Conservation (phyloP, 2,797 vertebrate genomes). For the Nannoperca australis region DNA sequence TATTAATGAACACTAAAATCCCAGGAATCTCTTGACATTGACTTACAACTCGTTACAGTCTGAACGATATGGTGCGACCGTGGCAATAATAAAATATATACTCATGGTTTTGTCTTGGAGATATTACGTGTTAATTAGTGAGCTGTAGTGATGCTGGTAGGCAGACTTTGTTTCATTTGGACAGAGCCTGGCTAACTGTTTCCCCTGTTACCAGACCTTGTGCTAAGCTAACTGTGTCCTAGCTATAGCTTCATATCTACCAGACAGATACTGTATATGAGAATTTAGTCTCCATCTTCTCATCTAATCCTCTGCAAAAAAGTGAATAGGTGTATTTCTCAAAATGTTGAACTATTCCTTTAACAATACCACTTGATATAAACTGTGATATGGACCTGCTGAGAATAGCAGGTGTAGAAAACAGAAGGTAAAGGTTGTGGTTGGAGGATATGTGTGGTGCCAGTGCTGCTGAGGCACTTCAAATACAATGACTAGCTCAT, state of each 20-base stretch:
- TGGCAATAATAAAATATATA: background rate
- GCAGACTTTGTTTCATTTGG: background rate
- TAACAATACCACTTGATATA: background rate
- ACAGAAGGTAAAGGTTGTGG: background rate
- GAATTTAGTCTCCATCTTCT: background rate
- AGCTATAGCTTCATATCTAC: background rate
- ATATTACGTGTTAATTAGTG: background rate
- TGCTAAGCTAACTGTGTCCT: background rate
- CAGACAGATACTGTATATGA: background rate
- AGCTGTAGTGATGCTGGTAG: no score
- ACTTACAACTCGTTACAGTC: background rate
- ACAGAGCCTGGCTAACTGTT: background rate
- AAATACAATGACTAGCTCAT: conserved; percentile 6
- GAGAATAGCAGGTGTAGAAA: conserved; percentile 1
- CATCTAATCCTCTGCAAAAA: background rate
- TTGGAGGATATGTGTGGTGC: background rate
- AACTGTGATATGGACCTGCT: background rate
- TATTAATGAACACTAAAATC: background rate
- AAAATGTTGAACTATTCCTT: background rate
- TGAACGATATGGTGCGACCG: background rate
- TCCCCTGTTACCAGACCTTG: background rate
- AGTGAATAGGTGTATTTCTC: background rate
- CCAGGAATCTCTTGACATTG: background rate
- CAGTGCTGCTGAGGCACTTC: background rate
- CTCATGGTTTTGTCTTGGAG: background rate